phyloP scores from a whole-genome alignment of 2,113 vertebrate species.

The Sylvilagus bachmani region DNA sequence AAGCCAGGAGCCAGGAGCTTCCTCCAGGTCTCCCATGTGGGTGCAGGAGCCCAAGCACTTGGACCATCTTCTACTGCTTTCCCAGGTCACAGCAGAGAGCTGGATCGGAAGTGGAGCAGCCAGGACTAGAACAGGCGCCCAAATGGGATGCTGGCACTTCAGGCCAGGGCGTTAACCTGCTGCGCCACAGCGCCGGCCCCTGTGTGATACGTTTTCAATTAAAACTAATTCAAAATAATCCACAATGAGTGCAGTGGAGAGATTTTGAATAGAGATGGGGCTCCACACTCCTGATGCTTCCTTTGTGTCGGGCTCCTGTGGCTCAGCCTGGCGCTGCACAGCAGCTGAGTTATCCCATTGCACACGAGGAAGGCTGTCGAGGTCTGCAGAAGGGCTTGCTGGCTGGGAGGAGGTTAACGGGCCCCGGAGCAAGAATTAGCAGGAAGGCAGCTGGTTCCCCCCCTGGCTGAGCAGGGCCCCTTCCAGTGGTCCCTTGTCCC shows the following conservation, averaged over 20 bases:
- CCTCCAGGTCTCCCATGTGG: no score
- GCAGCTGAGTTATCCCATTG: not conserved
- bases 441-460: not conserved
- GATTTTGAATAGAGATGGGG: not conserved
- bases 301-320: not conserved
- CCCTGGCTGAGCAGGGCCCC: not conserved
- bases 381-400: not conserved
- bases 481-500: not conserved
- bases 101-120: no score
- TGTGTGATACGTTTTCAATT: not conserved
- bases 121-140: no score
- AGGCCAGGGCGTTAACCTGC: no score
- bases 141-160: no score
- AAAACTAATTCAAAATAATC: not conserved
- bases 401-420: no score
- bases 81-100: no score
- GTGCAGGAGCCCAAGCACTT: no score
- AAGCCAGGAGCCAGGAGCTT: no score
- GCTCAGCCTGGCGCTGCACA: not conserved
- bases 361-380: not conserved
- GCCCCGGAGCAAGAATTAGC: not conserved
- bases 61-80: no score
- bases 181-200: no score
- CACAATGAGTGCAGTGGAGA: not conserved
- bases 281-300: not conserved